Base-by-base conservation (phyloP, 2,113 vertebrate genomes). In the Platycercus adscitus region DNA sequence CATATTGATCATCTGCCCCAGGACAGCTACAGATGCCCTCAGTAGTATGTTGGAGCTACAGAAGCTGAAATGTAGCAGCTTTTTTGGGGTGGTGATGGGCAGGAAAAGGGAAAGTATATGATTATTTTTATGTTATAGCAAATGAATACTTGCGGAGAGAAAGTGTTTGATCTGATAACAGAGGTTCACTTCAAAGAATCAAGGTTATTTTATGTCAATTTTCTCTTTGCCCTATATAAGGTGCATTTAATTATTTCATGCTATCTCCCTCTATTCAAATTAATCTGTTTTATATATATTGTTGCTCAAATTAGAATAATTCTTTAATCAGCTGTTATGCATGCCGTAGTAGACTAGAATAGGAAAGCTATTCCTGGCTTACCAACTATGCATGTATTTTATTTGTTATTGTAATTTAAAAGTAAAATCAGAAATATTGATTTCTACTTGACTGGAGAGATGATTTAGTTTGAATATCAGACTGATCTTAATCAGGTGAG, bases 381-480 rank as follows among this genome's bases (percentile, higher is more conserved):
- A 96, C 94, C 96, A 98, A 98, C 92, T 86, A 98, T 92, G 95
- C 92, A 68, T 96, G 88, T 95, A 96, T 98, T 98, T 98, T 95
- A 98, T 97, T 98, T 98, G 96, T 98, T 98, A 97, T 97, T 98
- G 97, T 98, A 98, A 99, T 99, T 99, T 99, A 99, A 99, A 99
- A 99, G 99, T 99, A 98, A 99, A 98, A 99, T 99, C 98, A 98
- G 98, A 98, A 97, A 98, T 98, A 98, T 98, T 97, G 98, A 98
- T 98, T 99, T 99, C 98, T 99, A 98, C 98, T 99, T 98, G 98
- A 98, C 98, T 99, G 98, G 98, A 99, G 98, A 98, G 98, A 96
- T 98, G 98, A 99, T 99, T 98, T 99, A 98, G 98, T 99, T 98
- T 98, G 98, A 98, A 98, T 99, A 98, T 98, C 98, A 96, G 97